A percentile compares a stretch with the other conserved stretches of the same genome.
Evolutionary conservation across 2,888 invertebrate species (phyloP).

Genomic region (Pimpla rufipes): DNA sequence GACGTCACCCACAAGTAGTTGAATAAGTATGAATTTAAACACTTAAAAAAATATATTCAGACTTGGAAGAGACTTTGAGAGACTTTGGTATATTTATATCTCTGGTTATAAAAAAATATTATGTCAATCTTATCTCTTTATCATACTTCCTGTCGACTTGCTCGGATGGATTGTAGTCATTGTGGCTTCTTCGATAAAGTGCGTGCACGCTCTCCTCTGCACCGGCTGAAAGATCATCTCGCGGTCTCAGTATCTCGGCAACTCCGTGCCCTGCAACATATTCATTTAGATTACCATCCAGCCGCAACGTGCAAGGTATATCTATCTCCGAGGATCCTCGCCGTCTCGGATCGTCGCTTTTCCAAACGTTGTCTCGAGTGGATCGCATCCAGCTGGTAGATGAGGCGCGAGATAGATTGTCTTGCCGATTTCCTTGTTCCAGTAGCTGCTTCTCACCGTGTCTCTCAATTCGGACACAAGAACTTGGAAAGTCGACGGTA

Average conservation of each 20-base stretch:
- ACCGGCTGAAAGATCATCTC: conserved; percentile 81
- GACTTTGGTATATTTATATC: too few relatives aligned
- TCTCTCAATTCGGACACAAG: conserved; percentile 85
- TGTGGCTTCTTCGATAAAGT: conserved; percentile 85
- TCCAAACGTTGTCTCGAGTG: conserved; percentile 84
- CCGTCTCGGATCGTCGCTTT: conserved; percentile 67
- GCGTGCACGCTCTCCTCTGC: conserved; percentile 85
- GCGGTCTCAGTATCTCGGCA: conserved; percentile 84
- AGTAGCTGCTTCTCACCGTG: conserved; percentile 85
- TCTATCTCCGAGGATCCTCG: conserved; percentile 23
- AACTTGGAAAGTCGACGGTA: conserved; percentile 85
- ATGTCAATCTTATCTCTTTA: conserved; percentile 13
- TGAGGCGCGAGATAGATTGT: conserved; percentile 84
- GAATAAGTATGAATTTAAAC: too few relatives aligned
- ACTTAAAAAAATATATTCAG: too few relatives aligned
- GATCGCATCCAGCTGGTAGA: conserved; percentile 85
- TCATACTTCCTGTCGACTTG: conserved; percentile 83
- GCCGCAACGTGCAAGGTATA: conserved; percentile 10
- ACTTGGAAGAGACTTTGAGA: too few relatives aligned
- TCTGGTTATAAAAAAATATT: not conserved
- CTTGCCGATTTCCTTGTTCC: conserved; percentile 85
- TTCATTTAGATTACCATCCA: conserved; percentile 30
- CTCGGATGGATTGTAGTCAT: conserved; percentile 85
- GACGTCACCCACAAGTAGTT: too few relatives aligned
- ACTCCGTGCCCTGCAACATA: conserved; percentile 77